Percentiles rank a stretch among this genome's conserved stretches.
Evolutionary conservation across 1,140 invertebrate species (phyloP).

Genomic region (Ylistrum balloti): DNA sequence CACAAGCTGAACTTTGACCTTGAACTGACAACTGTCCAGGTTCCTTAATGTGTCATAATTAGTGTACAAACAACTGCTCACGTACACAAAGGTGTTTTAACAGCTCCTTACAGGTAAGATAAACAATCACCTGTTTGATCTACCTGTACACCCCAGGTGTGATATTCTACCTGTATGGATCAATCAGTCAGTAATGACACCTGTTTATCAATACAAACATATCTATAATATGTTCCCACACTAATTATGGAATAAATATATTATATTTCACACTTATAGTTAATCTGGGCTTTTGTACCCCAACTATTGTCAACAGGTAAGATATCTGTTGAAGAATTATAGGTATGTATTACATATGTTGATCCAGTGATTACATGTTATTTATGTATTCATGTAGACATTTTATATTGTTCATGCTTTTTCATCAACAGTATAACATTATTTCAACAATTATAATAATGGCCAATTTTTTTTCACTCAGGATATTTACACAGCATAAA

Average conservation of each 20-base stretch:
- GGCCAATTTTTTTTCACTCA: too few species aligned
- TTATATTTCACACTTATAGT: not conserved
- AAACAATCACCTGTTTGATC: not conserved
- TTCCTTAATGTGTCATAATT: not conserved
- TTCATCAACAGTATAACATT: too few species aligned
- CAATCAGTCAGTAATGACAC: slow-evolving; percentile 11
- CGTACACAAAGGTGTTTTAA: not conserved
- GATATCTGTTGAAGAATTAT: too few species aligned
- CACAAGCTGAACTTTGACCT: not conserved
- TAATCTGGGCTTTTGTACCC: too few species aligned
- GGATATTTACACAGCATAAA: too few species aligned
- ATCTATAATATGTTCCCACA: not conserved
- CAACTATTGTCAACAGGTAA: too few species aligned
- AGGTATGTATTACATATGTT: too few species aligned
- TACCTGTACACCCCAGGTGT: not conserved
- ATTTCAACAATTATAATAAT: too few species aligned
- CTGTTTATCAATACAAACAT: not conserved
- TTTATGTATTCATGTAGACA: too few species aligned
- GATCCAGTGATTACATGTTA: too few species aligned
- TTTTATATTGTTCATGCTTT: too few species aligned
- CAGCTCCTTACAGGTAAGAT: not conserved
- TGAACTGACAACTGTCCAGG: not conserved
- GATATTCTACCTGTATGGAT: not conserved
- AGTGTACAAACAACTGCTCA: not conserved
- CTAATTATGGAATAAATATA: not conserved